Evolutionary conservation across 2,113 vertebrate genomes (phyloP).

Genomic region (Stomatorhinus ivindoensis): DNA sequence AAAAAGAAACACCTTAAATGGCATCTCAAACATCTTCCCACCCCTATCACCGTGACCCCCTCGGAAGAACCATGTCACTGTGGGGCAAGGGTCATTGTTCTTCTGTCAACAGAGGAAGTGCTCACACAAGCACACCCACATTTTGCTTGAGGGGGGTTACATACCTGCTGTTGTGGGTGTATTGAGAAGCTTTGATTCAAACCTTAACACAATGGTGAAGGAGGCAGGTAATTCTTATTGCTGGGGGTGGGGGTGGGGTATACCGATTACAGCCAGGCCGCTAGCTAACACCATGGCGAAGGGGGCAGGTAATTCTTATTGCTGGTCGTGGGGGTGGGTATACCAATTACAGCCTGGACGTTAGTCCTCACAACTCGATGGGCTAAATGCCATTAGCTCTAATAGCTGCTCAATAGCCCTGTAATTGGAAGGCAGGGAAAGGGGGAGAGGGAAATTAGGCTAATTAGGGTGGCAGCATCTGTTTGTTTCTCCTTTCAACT

Average conservation of each 20-base stretch:
- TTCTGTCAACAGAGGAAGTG: conserved; percentile 23
- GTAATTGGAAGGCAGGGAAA: conserved; percentile 9
- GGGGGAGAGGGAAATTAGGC: background rate
- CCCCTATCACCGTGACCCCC: background rate
- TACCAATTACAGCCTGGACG: background rate
- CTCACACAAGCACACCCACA: background rate
- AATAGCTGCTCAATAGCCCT: conserved; percentile 12
- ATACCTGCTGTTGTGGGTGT: background rate
- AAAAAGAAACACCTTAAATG: background rate
- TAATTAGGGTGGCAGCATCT: conserved; percentile 14
- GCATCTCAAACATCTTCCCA: background rate
- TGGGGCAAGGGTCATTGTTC: conserved; percentile 22
- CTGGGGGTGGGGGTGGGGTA: background rate
- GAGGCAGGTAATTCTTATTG: background rate
- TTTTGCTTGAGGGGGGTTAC: background rate
- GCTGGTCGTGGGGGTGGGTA: background rate
- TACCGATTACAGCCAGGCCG: background rate
- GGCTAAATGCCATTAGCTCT: conserved; percentile 6
- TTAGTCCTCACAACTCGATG: background rate
- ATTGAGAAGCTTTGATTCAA: background rate
- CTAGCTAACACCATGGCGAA: background rate
- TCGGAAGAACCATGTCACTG: conserved; percentile 8
- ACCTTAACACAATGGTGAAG: background rate
- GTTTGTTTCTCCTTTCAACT: conserved; percentile 12
- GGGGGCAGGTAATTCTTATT: background rate